A percentile compares a stretch with the other conserved stretches of the same genome.
Evolutionary conservation across 2,888 invertebrate species (phyloP).

Genomic region (Patella caerulea): DNA sequence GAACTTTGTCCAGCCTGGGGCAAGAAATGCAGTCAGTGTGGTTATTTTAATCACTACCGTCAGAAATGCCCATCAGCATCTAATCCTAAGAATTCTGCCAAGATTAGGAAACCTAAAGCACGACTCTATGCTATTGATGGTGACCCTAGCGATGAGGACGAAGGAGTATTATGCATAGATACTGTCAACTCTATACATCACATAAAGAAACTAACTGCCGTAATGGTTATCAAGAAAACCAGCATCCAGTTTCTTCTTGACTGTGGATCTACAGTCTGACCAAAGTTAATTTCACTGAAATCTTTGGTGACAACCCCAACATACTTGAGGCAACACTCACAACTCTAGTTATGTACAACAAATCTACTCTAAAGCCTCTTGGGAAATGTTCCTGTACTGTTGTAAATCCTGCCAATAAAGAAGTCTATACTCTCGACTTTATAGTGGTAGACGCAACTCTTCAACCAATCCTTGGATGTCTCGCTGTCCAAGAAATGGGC

Average conservation of each 20-base stretch:
- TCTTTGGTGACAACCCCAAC: no score
- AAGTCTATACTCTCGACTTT: background rate
- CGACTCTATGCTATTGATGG: no score
- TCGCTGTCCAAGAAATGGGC: background rate
- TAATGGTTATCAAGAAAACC: background rate
- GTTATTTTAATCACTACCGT: background rate
- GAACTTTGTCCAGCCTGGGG: conserved; percentile 42
- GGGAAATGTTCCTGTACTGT: background rate
- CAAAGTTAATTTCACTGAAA: no score
- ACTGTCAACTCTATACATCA: background rate
- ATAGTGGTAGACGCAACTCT: background rate
- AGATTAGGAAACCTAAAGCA: no score
- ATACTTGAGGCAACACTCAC: no score
- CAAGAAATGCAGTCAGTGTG: conserved; percentile 33
- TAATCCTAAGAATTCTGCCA: background rate
- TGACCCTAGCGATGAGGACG: background rate
- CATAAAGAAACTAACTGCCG: background rate
- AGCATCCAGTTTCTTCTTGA: background rate
- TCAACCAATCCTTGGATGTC: background rate
- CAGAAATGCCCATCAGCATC: background rate
- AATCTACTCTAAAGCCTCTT: no score
- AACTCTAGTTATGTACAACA: background rate
- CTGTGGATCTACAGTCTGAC: background rate
- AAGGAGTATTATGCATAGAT: background rate
- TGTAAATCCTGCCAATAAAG: background rate